A percentile compares a stretch with the other conserved stretches of the same genome.
phyloP scores from a whole-genome alignment of 2,888 invertebrate species.

The Onthophagus sagittarius region DNA sequence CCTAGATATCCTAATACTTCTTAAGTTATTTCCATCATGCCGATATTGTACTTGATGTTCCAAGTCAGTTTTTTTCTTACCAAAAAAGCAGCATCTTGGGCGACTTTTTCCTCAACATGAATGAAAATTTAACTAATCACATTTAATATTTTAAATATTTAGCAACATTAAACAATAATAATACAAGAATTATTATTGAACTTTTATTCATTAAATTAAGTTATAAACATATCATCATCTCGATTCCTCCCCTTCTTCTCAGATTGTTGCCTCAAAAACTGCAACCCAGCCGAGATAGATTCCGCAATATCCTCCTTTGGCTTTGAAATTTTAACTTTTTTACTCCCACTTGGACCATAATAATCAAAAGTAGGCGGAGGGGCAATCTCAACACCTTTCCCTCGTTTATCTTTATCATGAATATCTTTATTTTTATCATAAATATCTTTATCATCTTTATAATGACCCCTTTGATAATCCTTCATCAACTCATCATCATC shows the following conservation, averaged over 20 bases:
- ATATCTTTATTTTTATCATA: conserved; percentile 21
- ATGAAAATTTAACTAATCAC: no score
- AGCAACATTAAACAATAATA: no score
- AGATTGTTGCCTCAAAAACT: conserved; percentile 53
- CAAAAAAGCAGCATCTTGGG: no score
- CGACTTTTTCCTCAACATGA: no score
- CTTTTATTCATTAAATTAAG: conserved; percentile 1
- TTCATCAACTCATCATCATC: no score
- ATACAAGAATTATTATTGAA: no score
- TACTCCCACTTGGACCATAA: conserved; percentile 50
- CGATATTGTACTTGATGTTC: no score
- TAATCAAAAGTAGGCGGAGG: conserved; percentile 66
- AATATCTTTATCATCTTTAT: background rate
- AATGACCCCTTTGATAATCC: no score
- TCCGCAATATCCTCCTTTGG: conserved; percentile 44
- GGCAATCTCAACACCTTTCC: conserved; percentile 55
- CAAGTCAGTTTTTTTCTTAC: no score
- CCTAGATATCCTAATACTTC: no score
- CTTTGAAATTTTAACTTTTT: conserved; percentile 34
- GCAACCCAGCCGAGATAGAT: conserved; percentile 55
- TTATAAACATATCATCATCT: conserved; percentile 30
- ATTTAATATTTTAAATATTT: no score
- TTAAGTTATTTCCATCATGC: no score
- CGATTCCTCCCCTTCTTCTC: conserved; percentile 45
- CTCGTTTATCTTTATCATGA: conserved; percentile 20